A percentile compares a stretch with the other conserved stretches of the same genome.
Evolutionary conservation across 2,113 vertebrate species (phyloP).

Genomic region (Scatophagus argus): DNA sequence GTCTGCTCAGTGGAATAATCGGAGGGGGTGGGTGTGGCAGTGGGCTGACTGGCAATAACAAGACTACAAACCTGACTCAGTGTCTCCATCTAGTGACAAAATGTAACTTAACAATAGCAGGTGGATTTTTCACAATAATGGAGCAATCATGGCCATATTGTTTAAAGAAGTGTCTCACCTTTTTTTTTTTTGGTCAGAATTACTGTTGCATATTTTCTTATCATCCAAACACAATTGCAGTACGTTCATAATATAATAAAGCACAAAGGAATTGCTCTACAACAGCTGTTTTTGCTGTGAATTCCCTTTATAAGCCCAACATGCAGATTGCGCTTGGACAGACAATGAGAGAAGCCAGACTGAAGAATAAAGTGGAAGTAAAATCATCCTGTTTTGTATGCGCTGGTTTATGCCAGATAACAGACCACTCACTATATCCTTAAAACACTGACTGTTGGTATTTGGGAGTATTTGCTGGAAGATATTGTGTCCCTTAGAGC

Average conservation of each 20-base stretch:
- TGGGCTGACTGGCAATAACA: conserved; percentile 14
- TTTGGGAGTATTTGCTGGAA: neutral
- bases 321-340: neutral
- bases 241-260: neutral
- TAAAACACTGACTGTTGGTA: neutral
- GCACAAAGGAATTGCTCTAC: neutral
- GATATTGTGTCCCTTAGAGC: neutral
- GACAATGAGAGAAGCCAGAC: conserved; percentile 19
- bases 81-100: conserved; percentile 68
- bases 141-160: neutral
- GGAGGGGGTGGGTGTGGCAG: conserved; percentile 74
- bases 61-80: conserved; percentile 1
- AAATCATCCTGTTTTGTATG: neutral
- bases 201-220: neutral
- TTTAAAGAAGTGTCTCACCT: neutral
- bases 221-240: no score
- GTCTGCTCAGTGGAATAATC: conserved; percentile 63
- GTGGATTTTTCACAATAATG: neutral
- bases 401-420: conserved; percentile 3
- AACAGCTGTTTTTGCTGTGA: neutral
- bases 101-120: neutral
- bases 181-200: neutral
- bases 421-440: neutral
- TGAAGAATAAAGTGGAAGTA: neutral
- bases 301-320: neutral